Conservation (phyloP, 2,797 vertebrate species). For the Cottoperca gobio region DNA sequence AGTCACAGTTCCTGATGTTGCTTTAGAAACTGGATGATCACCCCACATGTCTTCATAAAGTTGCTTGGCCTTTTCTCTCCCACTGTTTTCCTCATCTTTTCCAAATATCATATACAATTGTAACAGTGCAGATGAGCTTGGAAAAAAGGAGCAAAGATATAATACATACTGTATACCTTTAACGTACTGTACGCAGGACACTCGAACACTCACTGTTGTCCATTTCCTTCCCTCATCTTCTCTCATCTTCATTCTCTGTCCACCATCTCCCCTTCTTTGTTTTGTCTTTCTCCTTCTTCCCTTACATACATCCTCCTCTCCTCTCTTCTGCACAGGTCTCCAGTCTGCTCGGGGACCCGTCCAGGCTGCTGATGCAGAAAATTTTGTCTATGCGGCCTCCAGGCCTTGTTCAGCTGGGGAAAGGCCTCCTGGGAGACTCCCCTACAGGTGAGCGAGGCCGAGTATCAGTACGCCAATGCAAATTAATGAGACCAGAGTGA, state of each 20-base stretch:
- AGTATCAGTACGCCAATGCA: not conserved
- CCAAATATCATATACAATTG: not conserved
- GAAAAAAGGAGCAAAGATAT: not conserved
- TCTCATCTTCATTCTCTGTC: not conserved
- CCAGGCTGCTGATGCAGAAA: slow-evolving; percentile 91
- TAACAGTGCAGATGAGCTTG: not conserved
- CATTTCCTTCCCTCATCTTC: not conserved
- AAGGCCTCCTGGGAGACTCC: slow-evolving; percentile 91
- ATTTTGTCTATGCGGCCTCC: slow-evolving; percentile 87
- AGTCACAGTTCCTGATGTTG: slow-evolving; percentile 20
- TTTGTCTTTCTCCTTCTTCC: not conserved
- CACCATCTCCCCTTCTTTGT: not conserved
- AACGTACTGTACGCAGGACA: not conserved
- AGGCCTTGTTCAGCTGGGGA: slow-evolving; percentile 84
- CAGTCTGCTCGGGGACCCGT: slow-evolving; percentile 93
- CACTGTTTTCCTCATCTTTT: slow-evolving; percentile 5
- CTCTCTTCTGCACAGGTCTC: slow-evolving; percentile 82
- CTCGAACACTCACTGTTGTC: not conserved
- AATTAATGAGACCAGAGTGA: not conserved
- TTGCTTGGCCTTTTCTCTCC: not conserved
- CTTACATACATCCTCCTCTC: not conserved
- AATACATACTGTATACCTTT: not conserved
- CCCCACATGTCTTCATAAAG: no score
- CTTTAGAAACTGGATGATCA: not conserved
- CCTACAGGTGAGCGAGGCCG: slow-evolving; percentile 85